Percentiles rank a stretch among this genome's conserved stretches.
These are phyloP conservation scores for Hycleus phaleratus DNA, from an alignment of 1,140 invertebrate genomes.

Conservation along the genomic window DNA sequence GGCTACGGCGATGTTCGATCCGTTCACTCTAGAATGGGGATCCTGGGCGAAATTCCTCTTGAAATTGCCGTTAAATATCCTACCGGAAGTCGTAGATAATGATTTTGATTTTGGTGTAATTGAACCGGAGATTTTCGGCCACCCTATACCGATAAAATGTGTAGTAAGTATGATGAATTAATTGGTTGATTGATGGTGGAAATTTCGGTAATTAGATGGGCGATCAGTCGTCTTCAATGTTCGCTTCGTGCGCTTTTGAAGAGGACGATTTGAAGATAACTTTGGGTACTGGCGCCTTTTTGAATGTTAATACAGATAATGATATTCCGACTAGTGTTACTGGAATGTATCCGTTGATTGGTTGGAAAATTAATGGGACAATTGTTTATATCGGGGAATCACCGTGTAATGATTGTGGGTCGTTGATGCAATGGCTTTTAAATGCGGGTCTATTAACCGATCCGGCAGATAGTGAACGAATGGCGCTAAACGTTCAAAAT, in stretches of 20 bases:
- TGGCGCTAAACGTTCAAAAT: conserved; percentile 66
- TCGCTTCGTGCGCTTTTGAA: conserved; percentile 81
- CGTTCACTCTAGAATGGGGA: conserved; percentile 79
- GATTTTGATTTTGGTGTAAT: conserved; percentile 64
- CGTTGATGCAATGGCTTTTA: conserved; percentile 79
- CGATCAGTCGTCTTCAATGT: conserved; percentile 82
- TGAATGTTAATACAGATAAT: conserved; percentile 79
- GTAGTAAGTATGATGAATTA: conserved; percentile 50
- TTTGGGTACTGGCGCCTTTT: conserved; percentile 89
- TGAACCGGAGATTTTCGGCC: conserved; percentile 61
- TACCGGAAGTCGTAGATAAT: conserved; percentile 76
- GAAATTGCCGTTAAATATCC: conserved; percentile 60
- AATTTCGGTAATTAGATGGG: conserved; percentile 48
- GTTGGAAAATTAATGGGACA: conserved; percentile 71
- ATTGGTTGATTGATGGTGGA: no score
- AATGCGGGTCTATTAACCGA: conserved; percentile 58
- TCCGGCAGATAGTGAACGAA: conserved; percentile 56
- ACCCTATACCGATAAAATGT: conserved; percentile 66
- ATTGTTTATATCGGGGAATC: conserved; percentile 76
- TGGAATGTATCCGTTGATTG: conserved; percentile 84
- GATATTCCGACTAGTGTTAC: conserved; percentile 68
- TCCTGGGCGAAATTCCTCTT: conserved; percentile 61
- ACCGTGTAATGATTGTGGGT: conserved; percentile 77
- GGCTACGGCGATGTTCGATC: conserved; percentile 88
- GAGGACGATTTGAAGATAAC: conserved; percentile 84